These are phyloP conservation scores for Macaria notata DNA, from an alignment of 2,888 invertebrate species.

Conservation along the genomic window DNA sequence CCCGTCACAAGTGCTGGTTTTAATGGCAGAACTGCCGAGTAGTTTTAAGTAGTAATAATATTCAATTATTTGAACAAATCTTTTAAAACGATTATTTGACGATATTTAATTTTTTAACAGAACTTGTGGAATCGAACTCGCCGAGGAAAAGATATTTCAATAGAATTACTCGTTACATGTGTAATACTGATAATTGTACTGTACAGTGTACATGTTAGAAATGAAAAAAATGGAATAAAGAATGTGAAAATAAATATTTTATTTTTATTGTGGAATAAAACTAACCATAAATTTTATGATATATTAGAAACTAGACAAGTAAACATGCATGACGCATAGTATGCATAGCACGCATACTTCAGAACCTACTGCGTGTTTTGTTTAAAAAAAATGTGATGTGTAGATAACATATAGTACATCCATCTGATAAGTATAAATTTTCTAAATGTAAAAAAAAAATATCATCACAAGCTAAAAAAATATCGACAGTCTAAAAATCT, in stretches of 20 bases:
- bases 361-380: not conserved
- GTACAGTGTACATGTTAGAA: constrained; percentile 39
- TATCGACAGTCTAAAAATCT: no score
- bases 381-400: not conserved
- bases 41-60: constrained; percentile 22
- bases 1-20: constrained; percentile 4
- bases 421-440: no score
- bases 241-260: constrained; percentile 24
- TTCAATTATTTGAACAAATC: constrained; percentile 27
- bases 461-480: no score
- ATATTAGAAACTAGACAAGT: no score
- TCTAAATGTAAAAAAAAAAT: no score
- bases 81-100: constrained; percentile 16
- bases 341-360: no score
- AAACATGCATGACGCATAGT: no score
- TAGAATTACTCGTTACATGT: constrained; percentile 39
- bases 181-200: no score
- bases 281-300: not conserved
- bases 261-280: constrained; percentile 17
- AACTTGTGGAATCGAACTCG: constrained; percentile 28
- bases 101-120: constrained; percentile 26
- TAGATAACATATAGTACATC: no score
- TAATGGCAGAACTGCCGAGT: constrained; percentile 11
- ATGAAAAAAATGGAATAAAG: constrained; percentile 42
- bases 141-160: constrained; percentile 49